Percentiles rank a stretch among this genome's conserved stretches.
These are phyloP conservation scores for Tapera naevia DNA, from an alignment of 2,797 vertebrate genomes.

Conservation along the genomic window DNA sequence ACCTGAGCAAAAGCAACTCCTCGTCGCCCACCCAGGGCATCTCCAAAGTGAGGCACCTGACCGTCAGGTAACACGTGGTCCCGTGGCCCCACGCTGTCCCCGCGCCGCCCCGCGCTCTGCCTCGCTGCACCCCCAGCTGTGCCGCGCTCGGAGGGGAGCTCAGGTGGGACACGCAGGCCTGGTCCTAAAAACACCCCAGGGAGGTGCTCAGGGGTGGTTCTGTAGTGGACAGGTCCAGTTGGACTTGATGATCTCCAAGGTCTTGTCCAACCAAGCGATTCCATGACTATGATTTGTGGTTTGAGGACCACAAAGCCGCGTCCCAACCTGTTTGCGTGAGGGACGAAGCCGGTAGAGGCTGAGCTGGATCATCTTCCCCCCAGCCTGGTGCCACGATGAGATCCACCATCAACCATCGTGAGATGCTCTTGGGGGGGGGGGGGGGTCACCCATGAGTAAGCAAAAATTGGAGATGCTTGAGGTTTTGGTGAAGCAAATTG, in stretches of 20 bases:
- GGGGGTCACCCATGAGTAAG: neutral
- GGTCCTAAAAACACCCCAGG: neutral
- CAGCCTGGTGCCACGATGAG: fast-evolving
- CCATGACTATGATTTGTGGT: no score
- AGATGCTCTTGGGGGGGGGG: no score
- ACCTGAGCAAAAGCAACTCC: conserved; percentile 80
- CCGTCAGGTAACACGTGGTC: conserved; percentile 79
- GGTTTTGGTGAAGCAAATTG: neutral
- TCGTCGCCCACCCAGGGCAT: conserved; percentile 77
- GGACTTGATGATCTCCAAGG: no score
- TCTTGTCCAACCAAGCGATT: no score
- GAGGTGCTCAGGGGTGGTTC: no score
- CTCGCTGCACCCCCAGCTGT: neutral
- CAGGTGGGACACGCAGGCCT: neutral
- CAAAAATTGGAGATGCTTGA: neutral
- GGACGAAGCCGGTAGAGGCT: neutral
- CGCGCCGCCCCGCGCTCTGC: neutral
- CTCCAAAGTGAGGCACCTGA: conserved; percentile 79
- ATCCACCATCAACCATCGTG: fast-evolving
- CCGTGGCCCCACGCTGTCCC: neutral
- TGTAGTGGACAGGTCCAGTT: no score
- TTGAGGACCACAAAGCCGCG: neutral
- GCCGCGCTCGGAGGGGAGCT: neutral
- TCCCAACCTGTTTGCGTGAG: fast-evolving
- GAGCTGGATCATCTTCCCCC: neutral